Base-by-base conservation (phyloP, 2,888 invertebrate species). In the Eilema caniola region DNA sequence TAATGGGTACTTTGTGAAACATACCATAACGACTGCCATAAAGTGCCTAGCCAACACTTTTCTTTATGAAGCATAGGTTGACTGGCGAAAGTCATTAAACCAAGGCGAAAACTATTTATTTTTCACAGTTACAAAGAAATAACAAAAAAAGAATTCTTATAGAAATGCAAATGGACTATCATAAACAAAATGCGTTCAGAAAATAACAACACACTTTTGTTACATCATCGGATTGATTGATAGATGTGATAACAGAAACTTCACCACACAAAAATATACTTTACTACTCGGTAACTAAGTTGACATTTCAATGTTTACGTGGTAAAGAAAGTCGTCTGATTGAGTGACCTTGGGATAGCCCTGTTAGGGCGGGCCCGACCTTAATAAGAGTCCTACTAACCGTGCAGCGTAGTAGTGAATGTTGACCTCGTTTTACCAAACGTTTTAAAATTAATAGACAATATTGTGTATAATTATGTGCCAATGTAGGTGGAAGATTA, bases 331-430 rank as follows among this genome's bases (percentile, higher is more conserved):
- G 69, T 70, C 56, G 72, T 69, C 66, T 72, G 70, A 72, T 76
- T 24, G 65, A 47, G 63, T 70, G 37, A 67, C 82, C 82, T 82
- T 83, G 79, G 76, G 73, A 56, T 62, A 70, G 76, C 72, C 73
- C 70, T 63, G 63, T 47, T 61, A 72, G 82, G 83, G 82, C 64
- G 74, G 71, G 80, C 68, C 59, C 71, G 74, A 73, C 84, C 86
- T 83, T 84, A 75, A 56, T 57, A 47, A 47, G 67, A 78, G 83
- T 78, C 81, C 84, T 80, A 85, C 81, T 83, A 78, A 86, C 84
- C 83, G 80, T 81, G 74, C 83, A 47, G 47, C 3, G 47, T 47
- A 82, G 78, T 67, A 61, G 72, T 73, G 28, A 78, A 73, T 74
- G 73, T 33, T 70, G 68, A 75, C 76, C 75, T 81, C 71, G 72